Conservation (phyloP, 2,113 vertebrate species). For the Chloropsis cyanopogon region DNA sequence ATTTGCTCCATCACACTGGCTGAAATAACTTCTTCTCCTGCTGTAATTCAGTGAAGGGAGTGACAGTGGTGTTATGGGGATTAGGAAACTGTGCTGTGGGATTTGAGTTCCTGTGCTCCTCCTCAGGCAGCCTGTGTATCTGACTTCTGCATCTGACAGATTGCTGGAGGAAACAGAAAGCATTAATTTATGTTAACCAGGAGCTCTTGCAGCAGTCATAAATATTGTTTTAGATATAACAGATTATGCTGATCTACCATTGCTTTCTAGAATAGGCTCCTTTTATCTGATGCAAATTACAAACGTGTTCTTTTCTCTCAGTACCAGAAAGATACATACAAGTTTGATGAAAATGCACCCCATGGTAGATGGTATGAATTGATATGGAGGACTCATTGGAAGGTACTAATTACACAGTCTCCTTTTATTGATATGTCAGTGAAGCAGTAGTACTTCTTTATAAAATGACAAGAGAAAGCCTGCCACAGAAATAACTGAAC, state of each 20-base stretch:
- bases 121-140: background rate
- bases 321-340: background rate
- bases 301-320: background rate
- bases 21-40: background rate
- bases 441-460: background rate
- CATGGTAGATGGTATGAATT: background rate
- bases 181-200: background rate
- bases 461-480: background rate
- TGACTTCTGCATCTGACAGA: background rate
- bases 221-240: background rate
- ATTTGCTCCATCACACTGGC: background rate
- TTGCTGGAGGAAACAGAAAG: background rate
- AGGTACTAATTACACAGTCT: background rate
- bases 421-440: background rate
- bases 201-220: background rate
- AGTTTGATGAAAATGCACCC: background rate
- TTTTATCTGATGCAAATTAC: background rate
- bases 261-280: background rate
- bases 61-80: rapidly evolving
- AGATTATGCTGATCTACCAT: background rate
- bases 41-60: background rate
- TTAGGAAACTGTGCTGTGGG: background rate
- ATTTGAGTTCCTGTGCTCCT: background rate
- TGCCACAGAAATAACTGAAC: background rate
- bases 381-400: background rate